These are phyloP conservation scores for Procambarus virginalis DNA, from an alignment of 1,140 invertebrate species.

Conservation along the genomic window DNA sequence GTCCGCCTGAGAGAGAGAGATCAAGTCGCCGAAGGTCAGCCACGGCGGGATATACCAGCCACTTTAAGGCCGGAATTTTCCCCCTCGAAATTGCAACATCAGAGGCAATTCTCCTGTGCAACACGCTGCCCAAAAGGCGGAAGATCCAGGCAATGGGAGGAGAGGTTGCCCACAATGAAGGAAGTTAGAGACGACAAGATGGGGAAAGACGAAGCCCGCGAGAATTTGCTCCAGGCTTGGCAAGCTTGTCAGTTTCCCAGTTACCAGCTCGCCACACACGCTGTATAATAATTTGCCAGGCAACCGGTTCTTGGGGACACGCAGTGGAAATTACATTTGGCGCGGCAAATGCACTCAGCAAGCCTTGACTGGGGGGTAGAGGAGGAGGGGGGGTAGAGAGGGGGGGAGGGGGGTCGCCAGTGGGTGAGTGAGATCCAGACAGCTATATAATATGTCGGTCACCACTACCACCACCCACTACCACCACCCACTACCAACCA, in stretches of 20 bases:
- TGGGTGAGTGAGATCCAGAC: too few relatives aligned
- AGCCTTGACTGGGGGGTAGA: not conserved
- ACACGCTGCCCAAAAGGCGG: not conserved
- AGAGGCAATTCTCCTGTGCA: conserved; percentile 21
- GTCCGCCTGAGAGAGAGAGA: conserved; percentile 7
- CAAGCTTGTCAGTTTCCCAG: not conserved
- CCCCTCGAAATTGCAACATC: conserved; percentile 15
- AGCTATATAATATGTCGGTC: too few relatives aligned
- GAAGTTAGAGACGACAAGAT: too few relatives aligned
- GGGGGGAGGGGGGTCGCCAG: too few relatives aligned
- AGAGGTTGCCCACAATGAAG: not conserved
- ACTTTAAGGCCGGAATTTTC: conserved; percentile 28
- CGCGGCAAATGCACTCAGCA: not conserved
- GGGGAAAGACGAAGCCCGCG: not conserved
- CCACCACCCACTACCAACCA: too few relatives aligned
- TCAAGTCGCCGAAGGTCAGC: not conserved
- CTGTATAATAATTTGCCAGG: conserved; percentile 12
- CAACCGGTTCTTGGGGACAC: conserved; percentile 16
- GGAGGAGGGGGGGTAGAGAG: too few relatives aligned
- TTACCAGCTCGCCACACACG: too few relatives aligned
- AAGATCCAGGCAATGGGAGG: conserved; percentile 9
- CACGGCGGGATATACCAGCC: not conserved
- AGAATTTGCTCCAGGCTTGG: conserved; percentile 4
- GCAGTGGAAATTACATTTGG: not conserved
- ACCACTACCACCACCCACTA: too few relatives aligned